These are phyloP conservation scores for Papilio polyxenes DNA, from an alignment of 1,140 invertebrate species.

Conservation along the genomic window DNA sequence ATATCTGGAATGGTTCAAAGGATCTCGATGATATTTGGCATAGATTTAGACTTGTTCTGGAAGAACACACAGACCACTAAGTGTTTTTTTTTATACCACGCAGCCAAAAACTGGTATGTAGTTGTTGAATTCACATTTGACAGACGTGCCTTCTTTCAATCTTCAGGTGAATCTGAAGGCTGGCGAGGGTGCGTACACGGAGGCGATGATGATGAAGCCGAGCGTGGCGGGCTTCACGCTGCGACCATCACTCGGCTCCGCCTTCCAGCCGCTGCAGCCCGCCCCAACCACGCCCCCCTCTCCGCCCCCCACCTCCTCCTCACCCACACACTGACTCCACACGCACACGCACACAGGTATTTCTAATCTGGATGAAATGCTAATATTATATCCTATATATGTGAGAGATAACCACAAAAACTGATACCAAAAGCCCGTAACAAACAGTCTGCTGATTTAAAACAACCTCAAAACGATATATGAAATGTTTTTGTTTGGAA, in stretches of 20 bases:
- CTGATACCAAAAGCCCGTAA: no score
- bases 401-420: neutral
- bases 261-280: conserved; percentile 89
- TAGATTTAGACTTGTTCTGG: no score
- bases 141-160: neutral
- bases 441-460: no score
- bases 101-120: no score
- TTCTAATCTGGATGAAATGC: neutral
- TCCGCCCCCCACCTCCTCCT: conserved; percentile 76
- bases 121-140: no score
- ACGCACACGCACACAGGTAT: neutral
- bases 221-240: conserved; percentile 87
- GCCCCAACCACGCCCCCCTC: conserved; percentile 70
- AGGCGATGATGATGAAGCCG: conserved; percentile 78
- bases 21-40: no score
- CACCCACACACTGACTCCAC: conserved; percentile 63
- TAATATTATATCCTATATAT: neutral
- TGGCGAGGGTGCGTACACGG: conserved; percentile 67
- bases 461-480: no score
- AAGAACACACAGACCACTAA: no score
- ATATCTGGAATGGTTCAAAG: no score
- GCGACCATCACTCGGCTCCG: conserved; percentile 89
- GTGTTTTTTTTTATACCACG: no score
- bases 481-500: no score
- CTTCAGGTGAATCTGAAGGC: conserved; percentile 83